Base-by-base conservation (phyloP, 2,888 invertebrate genomes). In the Halictus quadricinctus region DNA sequence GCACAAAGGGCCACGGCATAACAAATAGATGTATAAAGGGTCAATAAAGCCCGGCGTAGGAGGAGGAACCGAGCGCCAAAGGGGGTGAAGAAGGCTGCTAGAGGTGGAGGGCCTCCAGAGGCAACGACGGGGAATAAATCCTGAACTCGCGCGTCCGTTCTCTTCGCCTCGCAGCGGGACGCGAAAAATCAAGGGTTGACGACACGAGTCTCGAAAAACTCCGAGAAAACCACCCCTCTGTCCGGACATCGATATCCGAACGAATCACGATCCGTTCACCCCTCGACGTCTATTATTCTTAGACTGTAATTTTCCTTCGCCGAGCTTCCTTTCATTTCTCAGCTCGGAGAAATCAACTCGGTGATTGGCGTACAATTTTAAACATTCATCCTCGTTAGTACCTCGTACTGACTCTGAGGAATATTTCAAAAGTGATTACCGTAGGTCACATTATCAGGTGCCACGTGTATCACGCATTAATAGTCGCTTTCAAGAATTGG, bases 11-110 rank as follows among this genome's bases (percentile, higher is more conserved):
- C 93, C 92, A 90, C 89, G 93, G 94, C 93, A 94, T 94, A 94
- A 94, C 94, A 94, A 94, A 94, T 94, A 94, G 94, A 94, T 93
- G 94, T 94, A 94, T 94, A 94, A 94, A 94, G 94, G 94, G 94
- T 94, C 94, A 94, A 94, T 94, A 94, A 94, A 94, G 93, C 92
- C 91, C 83, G 87, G 86, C 90, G 92, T 88, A 91, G 91, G 90
- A 91, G 91, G 91, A 91, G 91, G 64, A 88, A 79, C 79, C 78
- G 88, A 83, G 84, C 87, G 87, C 83, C 88, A 83, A 87, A 84
- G 86, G 85, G 81, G 89, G 83, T 79, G 85, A 82, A 86, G 85
- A 76, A 82, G 81, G 84, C 83, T 78, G 86, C 76, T 76, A 83
- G 88, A 85, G 87, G 90, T 88, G 89, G 90, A 92, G 90, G 91